A percentile compares a stretch with the other conserved stretches of the same genome.
Conservation (phyloP, 2,797 vertebrate genomes). For the Phoeniculus purpureus region DNA sequence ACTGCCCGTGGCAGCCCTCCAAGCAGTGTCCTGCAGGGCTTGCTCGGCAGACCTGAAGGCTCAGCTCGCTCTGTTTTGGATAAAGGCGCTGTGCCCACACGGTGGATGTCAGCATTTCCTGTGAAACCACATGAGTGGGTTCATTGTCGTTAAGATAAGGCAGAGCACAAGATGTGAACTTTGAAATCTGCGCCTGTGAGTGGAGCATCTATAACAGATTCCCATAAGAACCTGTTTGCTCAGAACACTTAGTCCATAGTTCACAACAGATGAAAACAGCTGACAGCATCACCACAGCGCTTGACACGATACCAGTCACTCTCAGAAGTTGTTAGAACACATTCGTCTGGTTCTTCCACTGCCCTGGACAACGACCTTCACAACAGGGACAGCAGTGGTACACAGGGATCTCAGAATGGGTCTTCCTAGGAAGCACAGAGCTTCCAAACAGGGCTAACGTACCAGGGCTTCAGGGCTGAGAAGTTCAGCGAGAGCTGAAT, state of each 20-base stretch:
- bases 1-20: neutral
- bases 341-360: neutral
- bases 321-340: neutral
- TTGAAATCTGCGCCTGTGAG: constrained; percentile 31
- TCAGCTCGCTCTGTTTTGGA: neutral
- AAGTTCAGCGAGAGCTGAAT: too few relatives aligned
- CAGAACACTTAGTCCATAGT: constrained; percentile 26
- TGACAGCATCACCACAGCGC: neutral
- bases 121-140: neutral
- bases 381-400: neutral
- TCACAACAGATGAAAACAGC: neutral
- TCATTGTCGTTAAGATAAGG: constrained; percentile 53
- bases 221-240: neutral
- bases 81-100: neutral
- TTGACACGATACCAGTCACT: neutral
- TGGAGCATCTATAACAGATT: neutral
- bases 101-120: constrained; percentile 20
- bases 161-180: constrained; percentile 54
- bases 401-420: neutral
- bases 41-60: neutral
- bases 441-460: neutral
- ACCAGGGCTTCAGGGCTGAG: neutral
- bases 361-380: neutral
- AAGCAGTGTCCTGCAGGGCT: neutral
- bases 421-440: neutral